phyloP scores from a whole-genome alignment of 1,140 invertebrate genomes.

The Drosophila eugracilis region DNA sequence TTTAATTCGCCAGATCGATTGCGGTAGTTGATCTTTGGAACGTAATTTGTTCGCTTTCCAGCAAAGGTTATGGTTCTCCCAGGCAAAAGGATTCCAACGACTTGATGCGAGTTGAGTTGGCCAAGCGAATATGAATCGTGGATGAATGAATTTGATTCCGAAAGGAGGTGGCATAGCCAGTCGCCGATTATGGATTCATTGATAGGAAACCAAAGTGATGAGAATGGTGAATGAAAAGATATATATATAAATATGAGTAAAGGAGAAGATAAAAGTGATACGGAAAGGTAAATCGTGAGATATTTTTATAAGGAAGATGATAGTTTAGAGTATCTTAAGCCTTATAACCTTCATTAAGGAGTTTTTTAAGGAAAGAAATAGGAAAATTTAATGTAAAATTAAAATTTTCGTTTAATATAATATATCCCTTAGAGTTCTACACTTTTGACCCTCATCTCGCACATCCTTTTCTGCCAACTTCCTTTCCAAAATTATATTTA shows the following conservation, averaged over 20 bases:
- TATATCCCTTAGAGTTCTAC: background rate
- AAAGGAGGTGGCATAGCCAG: constrained; percentile 7
- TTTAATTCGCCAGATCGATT: constrained; percentile 52
- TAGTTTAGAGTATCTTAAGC: no score
- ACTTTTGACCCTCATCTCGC: background rate
- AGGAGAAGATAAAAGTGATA: no score
- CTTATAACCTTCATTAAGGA: no score
- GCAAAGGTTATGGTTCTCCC: background rate
- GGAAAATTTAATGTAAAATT: no score
- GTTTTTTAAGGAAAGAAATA: no score
- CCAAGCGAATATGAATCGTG: constrained; percentile 36
- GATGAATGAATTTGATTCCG: constrained; percentile 29
- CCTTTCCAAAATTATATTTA: constrained; percentile 14
- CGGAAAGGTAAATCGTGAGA: no score
- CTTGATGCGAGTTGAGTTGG: constrained; percentile 22
- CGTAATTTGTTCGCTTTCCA: constrained; percentile 19
- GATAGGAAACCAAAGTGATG: constrained; percentile 6
- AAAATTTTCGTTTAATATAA: background rate
- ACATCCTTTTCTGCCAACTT: background rate
- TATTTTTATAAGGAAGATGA: no score
- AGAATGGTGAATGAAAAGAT: constrained; percentile 24
- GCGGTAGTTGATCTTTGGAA: constrained; percentile 53
- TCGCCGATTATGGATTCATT: constrained; percentile 37
- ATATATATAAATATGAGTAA: background rate
- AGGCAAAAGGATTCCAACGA: constrained; percentile 14